phyloP scores from a whole-genome alignment of 2,113 vertebrate species.

The Hypanus sabinus region DNA sequence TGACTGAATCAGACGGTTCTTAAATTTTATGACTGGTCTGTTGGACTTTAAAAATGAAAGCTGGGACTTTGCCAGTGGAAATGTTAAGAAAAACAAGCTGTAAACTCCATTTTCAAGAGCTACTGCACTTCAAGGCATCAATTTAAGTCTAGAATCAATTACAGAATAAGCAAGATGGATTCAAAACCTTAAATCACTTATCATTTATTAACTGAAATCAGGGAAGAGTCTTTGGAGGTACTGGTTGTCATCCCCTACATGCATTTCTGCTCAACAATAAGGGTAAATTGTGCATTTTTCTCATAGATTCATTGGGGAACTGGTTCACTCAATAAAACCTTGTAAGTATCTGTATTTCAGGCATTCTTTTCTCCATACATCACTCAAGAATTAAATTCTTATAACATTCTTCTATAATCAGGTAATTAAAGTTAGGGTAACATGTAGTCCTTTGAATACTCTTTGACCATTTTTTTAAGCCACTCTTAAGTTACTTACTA shows the following conservation, averaged over 20 bases:
- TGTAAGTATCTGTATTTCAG: not conserved
- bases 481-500: not conserved
- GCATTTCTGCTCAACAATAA: not conserved
- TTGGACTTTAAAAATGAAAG: not conserved
- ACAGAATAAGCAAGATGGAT: not conserved
- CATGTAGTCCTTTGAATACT: not conserved
- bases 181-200: not conserved
- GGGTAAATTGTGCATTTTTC: not conserved
- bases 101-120: not conserved
- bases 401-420: not conserved
- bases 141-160: not conserved
- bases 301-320: not conserved
- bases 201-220: conserved; percentile 6
- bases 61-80: not conserved
- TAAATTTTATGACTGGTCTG: not conserved
- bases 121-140: not conserved
- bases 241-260: not conserved
- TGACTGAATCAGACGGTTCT: not conserved
- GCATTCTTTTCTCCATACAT: not conserved
- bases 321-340: not conserved
- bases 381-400: not conserved
- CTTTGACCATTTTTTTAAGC: not conserved
- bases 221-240: not conserved
- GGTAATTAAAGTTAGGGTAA: not conserved
- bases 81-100: not conserved